phyloP scores from a whole-genome alignment of 2,797 vertebrate genomes.

The Artibeus lituratus region DNA sequence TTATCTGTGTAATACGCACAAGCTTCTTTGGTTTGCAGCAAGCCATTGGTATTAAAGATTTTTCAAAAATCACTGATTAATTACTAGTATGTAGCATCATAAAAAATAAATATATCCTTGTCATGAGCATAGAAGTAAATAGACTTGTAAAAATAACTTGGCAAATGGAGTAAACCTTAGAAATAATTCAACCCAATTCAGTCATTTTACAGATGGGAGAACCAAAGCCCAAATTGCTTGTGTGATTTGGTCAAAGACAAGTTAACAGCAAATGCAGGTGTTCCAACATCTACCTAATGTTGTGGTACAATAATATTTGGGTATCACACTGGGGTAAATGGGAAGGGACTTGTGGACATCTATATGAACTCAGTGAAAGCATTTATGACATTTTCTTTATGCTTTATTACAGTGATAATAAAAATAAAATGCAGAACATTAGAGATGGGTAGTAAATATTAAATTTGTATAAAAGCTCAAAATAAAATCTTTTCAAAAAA shows the following conservation, averaged over 20 bases:
- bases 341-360: not conserved
- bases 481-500: conserved; percentile 51
- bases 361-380: not conserved
- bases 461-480: conserved; percentile 53
- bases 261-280: not conserved
- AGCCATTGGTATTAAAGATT: not conserved
- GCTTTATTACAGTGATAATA: conserved; percentile 40
- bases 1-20: not conserved
- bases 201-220: not conserved
- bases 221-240: not conserved
- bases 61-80: not conserved
- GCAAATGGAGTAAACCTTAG: not conserved
- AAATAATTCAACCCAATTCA: conserved; percentile 22
- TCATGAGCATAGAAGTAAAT: not conserved
- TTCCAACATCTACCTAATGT: not conserved
- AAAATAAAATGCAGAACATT: conserved; percentile 58
- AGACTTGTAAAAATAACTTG: not conserved
- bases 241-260: not conserved
- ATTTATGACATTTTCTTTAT: conserved; percentile 15
- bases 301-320: not conserved
- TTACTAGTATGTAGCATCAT: not conserved
- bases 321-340: not conserved
- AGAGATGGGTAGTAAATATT: conserved; percentile 41
- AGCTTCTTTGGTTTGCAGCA: not conserved
- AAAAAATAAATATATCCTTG: not conserved